Evolutionary conservation across 2,888 invertebrate genomes (phyloP), one percentile per base, ranked within the genome.

Genomic region (Phyllotreta cruciferae): DNA sequence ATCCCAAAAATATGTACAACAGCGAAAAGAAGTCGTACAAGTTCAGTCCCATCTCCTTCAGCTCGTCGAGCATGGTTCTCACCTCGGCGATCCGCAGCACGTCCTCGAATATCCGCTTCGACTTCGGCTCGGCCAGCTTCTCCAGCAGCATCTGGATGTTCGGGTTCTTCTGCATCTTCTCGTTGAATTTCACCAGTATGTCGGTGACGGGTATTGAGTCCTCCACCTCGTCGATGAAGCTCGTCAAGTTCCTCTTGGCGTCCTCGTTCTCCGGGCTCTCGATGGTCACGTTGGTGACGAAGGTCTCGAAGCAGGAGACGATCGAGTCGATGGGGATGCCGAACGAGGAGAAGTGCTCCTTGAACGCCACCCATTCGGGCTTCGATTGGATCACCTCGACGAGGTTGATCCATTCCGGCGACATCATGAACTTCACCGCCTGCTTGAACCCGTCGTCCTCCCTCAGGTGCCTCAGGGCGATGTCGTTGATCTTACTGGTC

Each of bases 1-100:
- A 76, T 14, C 74, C 75, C 10, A 73, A 66, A 44, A 71, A 64
- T 8, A 60, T 57, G 50, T 72, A 74, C 8, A 71, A 9, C 24
- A 70, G 52, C 9, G 67, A 54, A 24, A 72, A 35, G 7, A 69
- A 37, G 4, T 67, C 56, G 38, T 68, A 58, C 9, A 73, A 13
- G 50, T 73, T 63, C 39, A 74, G 9, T 8, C 69, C 74, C 65
- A 73, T 73, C 6, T 71, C 64, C 2, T 55, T 55, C 9, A 73
- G 56, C 6, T 63, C 65, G 7, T 63, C 50, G 13, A 64, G 37
- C 39, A 69, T 39, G 10, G 66, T 60, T 14, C 68, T 67, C 6
- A 71, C 56, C 39, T 73, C 73, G 2, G 66, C 63, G n/a, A 67
- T 36, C 3, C 50, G 60, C 6, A 62, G 9, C 0, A 69, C 60